Base-by-base conservation (phyloP, 2,113 vertebrate genomes). In the Nymphicus hollandicus region DNA sequence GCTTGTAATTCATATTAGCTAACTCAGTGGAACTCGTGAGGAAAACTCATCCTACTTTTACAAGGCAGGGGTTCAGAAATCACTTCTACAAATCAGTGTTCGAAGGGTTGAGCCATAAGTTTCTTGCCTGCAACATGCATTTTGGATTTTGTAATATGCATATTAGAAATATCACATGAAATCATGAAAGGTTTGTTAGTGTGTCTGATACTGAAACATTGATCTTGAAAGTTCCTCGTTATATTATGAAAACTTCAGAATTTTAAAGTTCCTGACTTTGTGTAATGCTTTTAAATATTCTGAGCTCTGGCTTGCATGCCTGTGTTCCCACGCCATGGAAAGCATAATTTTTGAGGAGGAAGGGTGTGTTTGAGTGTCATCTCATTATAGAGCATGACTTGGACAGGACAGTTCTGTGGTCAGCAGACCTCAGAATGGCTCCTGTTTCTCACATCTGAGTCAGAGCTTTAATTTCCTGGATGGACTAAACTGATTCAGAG, bases 401-500 rank as follows among this genome's bases (percentile, higher is more conserved):
- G 47, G 18, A 31, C 35, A 56, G 73, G 39, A 56, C 39, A 46
- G 2, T 35, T 15, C 24, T 33, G 25, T 20, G 44, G 12, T 27
- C 24, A 65, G 14, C 52, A 49, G 25, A 49, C 50, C 29, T 77
- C 27, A 20, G 13, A 46, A 43, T 1, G 3, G 4, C 28, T 58
- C 27, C 33, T 9, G 7, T 33, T 22, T 64, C 47, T 24, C 20
- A 43, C 35, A 39, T 29, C 33, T 52, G 27, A 47, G 29, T 44
- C 27, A 72, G 47, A 84, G 14, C 29, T 53, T 12, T 14, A 16
- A 28, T 22, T 58, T 78, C 25, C 6, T 68, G 50, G 29, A 5
- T 1, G 12, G 17, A 27, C 37, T 47, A 44, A 63, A 10, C 22
- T 73, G 43, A 44, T 16, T 44, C 0, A 0, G 17, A 53, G 31